Evolutionary conservation across 2,797 vertebrate species (phyloP).

Genomic region (Coregonus suidteri): DNA sequence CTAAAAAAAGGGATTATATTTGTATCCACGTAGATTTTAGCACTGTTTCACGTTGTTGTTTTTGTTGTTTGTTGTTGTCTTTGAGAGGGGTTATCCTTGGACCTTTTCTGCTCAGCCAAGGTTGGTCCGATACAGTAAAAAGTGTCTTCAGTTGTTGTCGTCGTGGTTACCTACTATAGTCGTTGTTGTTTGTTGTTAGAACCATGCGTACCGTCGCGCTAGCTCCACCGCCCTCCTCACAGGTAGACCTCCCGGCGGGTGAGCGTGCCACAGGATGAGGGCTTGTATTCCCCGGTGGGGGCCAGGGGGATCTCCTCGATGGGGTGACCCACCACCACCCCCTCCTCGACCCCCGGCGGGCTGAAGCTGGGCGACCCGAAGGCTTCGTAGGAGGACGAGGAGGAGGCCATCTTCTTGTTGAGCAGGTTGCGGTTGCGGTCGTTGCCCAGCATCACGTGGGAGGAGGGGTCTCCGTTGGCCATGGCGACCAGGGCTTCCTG

Average conservation of each 20-base stretch:
- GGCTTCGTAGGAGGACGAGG: constrained; percentile 95
- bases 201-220: constrained; percentile 28
- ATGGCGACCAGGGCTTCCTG: constrained; percentile 89
- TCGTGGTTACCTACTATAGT: constrained; percentile 31
- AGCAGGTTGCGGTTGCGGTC: constrained; percentile 99
- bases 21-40: constrained; percentile 50
- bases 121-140: constrained; percentile 43
- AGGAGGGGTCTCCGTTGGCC: constrained; percentile 90
- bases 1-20: constrained; percentile 43
- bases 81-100: constrained; percentile 55
- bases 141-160: constrained; percentile 43
- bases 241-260: constrained; percentile 98
- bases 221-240: constrained; percentile 75
- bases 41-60: constrained; percentile 6
- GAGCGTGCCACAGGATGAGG: constrained; percentile 93
- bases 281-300: constrained; percentile 97
- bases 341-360: constrained; percentile 78
- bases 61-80: constrained; percentile 49
- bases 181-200: constrained; percentile 26
- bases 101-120: constrained; percentile 23
- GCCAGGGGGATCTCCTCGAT: constrained; percentile 95
- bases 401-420: constrained; percentile 96
- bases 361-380: constrained; percentile 87
- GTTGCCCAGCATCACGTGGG: constrained; percentile 83
- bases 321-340: constrained; percentile 73